Evolutionary conservation across 92 coral and sea anemone genomes (phyloP).

Genomic region (Parazoanthus swiftii): DNA sequence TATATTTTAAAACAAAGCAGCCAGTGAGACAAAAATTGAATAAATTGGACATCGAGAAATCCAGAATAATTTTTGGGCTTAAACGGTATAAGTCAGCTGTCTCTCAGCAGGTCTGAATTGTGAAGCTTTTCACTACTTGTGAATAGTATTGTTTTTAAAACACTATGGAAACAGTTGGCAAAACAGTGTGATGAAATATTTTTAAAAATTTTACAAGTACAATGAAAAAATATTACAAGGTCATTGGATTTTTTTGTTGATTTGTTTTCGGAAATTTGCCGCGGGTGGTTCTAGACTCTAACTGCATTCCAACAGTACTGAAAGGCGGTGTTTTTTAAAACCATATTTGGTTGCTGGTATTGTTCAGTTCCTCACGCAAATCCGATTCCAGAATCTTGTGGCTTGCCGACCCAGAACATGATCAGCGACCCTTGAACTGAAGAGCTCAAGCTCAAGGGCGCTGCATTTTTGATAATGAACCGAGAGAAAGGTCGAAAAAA

Average conservation of each 20-base stretch:
- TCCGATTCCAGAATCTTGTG: background rate
- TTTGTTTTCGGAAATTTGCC: background rate
- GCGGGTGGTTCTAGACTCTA: background rate
- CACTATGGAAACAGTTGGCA: background rate
- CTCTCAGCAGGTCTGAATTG: background rate
- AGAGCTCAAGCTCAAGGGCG: background rate
- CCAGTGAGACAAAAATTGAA: background rate
- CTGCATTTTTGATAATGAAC: background rate
- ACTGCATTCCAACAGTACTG: background rate
- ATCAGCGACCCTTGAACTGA: background rate
- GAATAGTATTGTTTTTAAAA: background rate
- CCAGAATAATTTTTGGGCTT: background rate
- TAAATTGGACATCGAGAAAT: background rate
- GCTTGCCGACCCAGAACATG: background rate
- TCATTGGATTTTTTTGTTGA: background rate
- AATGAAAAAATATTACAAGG: background rate
- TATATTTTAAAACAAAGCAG: background rate
- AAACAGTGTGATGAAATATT: background rate
- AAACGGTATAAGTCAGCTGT: background rate
- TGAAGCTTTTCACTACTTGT: background rate
- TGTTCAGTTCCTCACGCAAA: background rate
- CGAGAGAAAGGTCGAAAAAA: background rate
- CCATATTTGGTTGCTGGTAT: background rate
- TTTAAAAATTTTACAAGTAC: background rate
- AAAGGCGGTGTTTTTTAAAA: background rate